Evolutionary conservation across 2,797 vertebrate species (phyloP), one percentile per base, ranked within the genome.

Genomic region (Pseudomugil tenellus): DNA sequence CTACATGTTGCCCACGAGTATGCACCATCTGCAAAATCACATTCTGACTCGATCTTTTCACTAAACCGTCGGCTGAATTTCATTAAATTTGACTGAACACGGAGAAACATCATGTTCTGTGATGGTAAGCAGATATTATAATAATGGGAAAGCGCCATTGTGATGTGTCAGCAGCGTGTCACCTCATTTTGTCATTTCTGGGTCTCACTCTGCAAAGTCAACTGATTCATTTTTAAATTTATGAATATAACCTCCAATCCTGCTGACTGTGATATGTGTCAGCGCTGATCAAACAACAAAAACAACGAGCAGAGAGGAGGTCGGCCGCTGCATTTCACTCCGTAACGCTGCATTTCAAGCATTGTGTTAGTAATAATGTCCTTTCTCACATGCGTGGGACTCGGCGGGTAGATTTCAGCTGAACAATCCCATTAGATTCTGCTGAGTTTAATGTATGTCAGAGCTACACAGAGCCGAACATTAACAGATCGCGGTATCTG

Each of bases 151-250:
- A 23, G 1, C 54, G 8, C 60, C 31, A 48, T 53, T 58, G 65
- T 70, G 83, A 64, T 1, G 49, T 9, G 77, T 88, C 88, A 89
- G 82, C 80, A 82, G 28, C 0, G 49, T 67, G 78, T 79, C 80
- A 56, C 77, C 73, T 85, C 74, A 21, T 84, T 87, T 64, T 80
- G 85, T 81, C 81, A 70, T 82, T 84, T 87, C 84, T 80, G 59
- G 67, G 75, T 77, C 82, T 84, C 77, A 25, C 55, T 28, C 57
- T 72, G 74, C 73, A 78, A 75, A 81, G 83, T 81, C 79, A 83
- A 83, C 79, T 64, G 49, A 72, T 63, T 67, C 83, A 68, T 77
- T 82, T 83, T 76, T 52, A 76, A 67, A 79, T 77, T 60, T 67
- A 74, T 63, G 72, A 84, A 81, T 52, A 63, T 76, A 77, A 85